Conservation (phyloP, 2,888 invertebrate species). For the Tholera decimalis region DNA sequence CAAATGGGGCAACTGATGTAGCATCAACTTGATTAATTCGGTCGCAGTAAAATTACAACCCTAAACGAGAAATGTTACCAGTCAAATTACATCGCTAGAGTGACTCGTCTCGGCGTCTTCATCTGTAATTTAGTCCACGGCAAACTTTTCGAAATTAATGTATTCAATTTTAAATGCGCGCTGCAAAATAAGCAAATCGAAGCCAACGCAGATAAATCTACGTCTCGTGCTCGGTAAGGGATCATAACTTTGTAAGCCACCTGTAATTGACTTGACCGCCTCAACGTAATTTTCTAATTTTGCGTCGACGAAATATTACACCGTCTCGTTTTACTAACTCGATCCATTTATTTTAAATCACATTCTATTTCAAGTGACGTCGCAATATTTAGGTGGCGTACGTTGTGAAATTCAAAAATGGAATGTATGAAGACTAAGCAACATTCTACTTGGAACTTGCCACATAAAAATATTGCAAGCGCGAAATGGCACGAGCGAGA, state of each 20-base stretch:
- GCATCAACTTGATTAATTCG: conserved; percentile 70
- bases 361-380: conserved; percentile 39
- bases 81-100: conserved; percentile 71
- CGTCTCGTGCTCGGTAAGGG: conserved; percentile 73
- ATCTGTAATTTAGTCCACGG: conserved; percentile 71
- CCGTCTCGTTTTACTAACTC: conserved; percentile 62
- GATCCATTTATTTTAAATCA: conserved; percentile 66
- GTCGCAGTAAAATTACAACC: conserved; percentile 68
- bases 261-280: conserved; percentile 80
- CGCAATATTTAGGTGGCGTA: conserved; percentile 19
- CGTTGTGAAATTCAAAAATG: conserved; percentile 47
- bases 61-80: conserved; percentile 69
- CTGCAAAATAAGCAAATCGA: conserved; percentile 80
- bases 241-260: conserved; percentile 85
- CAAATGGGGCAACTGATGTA: conserved; percentile 57
- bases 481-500: conserved; percentile 55
- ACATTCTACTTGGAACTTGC: conserved; percentile 53
- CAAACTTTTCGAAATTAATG: conserved; percentile 81
- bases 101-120: conserved; percentile 64
- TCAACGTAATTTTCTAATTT: conserved; percentile 76
- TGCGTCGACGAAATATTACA: conserved; percentile 61
- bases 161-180: conserved; percentile 77
- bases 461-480: conserved; percentile 60
- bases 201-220: conserved; percentile 80
- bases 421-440: conserved; percentile 58